A percentile compares a stretch with the other conserved stretches of the same genome.
Conservation (phyloP, 2,888 invertebrate genomes). For the Gari tellinella region DNA sequence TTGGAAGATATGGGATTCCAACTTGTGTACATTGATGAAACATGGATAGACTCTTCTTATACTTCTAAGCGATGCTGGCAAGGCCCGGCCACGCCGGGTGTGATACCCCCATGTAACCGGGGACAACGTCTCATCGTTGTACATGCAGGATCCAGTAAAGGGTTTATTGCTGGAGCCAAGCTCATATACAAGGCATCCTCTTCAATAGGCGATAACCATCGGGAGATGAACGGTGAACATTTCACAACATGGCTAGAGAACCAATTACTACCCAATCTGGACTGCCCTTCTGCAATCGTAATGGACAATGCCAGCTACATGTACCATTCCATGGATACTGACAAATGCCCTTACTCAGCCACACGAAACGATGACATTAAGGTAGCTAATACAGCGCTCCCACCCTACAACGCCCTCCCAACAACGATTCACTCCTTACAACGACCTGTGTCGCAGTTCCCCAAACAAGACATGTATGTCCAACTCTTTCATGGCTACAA, state of each 20-base stretch:
- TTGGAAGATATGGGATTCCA: constrained; percentile 13
- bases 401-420: too few relatives aligned
- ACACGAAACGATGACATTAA: constrained; percentile 30
- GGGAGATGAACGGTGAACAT: constrained; percentile 21
- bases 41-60: constrained; percentile 35
- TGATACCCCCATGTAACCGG: constrained; percentile 6
- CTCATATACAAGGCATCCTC: constrained; percentile 13
- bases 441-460: too few relatives aligned
- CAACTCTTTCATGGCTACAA: too few relatives aligned
- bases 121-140: constrained; percentile 37
- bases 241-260: constrained; percentile 19
- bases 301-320: constrained; percentile 30
- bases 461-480: too few relatives aligned
- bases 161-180: constrained; percentile 14
- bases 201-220: constrained; percentile 17
- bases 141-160: constrained; percentile 15
- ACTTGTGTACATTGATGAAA: constrained; percentile 37
- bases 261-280: constrained; percentile 12
- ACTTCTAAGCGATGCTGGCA: constrained; percentile 39
- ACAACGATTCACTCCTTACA: too few relatives aligned
- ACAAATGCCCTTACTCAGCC: constrained; percentile 17
- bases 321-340: constrained; percentile 18
- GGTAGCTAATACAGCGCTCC: constrained; percentile 14
- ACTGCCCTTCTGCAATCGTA: constrained; percentile 14
- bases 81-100: constrained; percentile 2